Evolutionary conservation across 2,113 vertebrate genomes (phyloP).

Genomic region (Lipotes vexillifer): DNA sequence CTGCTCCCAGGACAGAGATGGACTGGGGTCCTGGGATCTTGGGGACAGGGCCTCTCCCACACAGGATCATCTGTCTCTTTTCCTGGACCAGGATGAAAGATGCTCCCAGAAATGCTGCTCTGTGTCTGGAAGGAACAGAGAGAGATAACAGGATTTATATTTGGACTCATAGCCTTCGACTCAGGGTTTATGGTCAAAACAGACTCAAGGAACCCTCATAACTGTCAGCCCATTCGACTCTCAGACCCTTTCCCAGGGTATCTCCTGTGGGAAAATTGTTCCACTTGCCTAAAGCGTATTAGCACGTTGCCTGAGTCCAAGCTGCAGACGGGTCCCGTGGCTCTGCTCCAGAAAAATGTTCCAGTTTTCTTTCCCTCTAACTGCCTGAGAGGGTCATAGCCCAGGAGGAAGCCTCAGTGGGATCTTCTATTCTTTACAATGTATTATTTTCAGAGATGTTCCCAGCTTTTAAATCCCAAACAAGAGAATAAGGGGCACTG

Average conservation of each 20-base stretch:
- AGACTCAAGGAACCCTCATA: neutral
- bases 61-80: neutral
- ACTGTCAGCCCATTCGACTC: no score
- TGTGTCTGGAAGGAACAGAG: neutral
- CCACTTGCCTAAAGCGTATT: neutral
- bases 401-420: neutral
- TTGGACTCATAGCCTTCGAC: neutral
- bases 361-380: neutral
- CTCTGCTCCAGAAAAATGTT: neutral
- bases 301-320: neutral
- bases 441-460: slow-evolving; percentile 45
- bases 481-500: neutral
- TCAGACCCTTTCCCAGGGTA: neutral
- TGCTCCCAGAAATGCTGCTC: neutral
- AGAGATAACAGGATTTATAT: neutral
- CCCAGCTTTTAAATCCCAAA: slow-evolving; percentile 14
- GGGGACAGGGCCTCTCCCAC: neutral
- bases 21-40: neutral
- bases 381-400: neutral
- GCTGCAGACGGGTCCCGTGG: neutral
- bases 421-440: slow-evolving; percentile 19
- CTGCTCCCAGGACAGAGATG: neutral
- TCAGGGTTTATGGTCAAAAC: neutral
- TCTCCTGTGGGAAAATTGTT: neutral
- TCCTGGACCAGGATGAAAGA: neutral